A percentile compares a stretch with the other conserved stretches of the same genome.
Conservation (phyloP, 1,140 invertebrate species). For the Rhynchophorus ferrugineus region DNA sequence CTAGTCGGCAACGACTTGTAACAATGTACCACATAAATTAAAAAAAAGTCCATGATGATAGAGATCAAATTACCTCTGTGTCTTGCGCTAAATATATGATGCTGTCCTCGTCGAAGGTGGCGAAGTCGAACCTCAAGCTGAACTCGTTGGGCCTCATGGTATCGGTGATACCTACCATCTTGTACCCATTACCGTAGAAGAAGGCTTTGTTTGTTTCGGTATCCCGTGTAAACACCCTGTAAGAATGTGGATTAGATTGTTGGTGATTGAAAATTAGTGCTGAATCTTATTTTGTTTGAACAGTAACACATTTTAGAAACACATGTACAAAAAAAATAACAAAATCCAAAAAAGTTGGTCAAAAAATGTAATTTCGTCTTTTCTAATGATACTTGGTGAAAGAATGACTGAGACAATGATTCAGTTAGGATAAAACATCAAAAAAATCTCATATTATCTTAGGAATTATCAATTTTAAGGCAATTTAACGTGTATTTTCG, state of each 20-base stretch:
- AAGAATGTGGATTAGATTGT: neutral
- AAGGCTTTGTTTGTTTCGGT: conserved; percentile 17
- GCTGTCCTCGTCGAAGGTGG: conserved; percentile 81
- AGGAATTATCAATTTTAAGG: too few relatives aligned
- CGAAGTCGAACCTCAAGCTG: conserved; percentile 71
- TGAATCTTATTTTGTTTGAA: too few relatives aligned
- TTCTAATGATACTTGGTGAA: too few relatives aligned
- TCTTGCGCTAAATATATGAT: conserved; percentile 67
- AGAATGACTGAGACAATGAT: too few relatives aligned
- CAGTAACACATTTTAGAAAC: conserved; percentile 1
- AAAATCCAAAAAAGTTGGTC: too few relatives aligned
- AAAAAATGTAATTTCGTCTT: too few relatives aligned
- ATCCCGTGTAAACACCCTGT: conserved; percentile 5
- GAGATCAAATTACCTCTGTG: conserved; percentile 10
- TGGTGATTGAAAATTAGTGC: neutral
- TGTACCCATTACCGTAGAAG: conserved; percentile 26
- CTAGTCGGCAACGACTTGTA: too few relatives aligned
- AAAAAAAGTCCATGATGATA: neutral
- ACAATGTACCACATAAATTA: too few relatives aligned
- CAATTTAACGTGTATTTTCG: too few relatives aligned
- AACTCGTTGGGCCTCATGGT: conserved; percentile 55
- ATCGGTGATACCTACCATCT: conserved; percentile 10
- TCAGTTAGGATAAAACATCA: too few relatives aligned
- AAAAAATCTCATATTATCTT: too few relatives aligned
- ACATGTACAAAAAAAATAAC: too few relatives aligned